Base-by-base conservation (phyloP, 2,113 vertebrate genomes). In the Hyperopisus bebe region DNA sequence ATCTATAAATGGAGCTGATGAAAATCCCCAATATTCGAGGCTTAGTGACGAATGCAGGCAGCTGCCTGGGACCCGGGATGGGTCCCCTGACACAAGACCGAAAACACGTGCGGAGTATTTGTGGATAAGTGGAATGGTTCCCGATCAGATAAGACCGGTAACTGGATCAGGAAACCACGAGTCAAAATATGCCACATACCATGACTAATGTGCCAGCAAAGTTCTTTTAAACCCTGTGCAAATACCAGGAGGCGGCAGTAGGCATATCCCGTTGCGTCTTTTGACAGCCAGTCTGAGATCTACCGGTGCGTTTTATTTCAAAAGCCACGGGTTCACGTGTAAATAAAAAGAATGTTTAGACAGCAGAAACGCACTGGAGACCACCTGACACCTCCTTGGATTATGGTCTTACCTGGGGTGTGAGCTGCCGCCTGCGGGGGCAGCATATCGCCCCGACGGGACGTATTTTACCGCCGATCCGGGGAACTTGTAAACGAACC, bases 401-500 rank as follows among this genome's bases (percentile, higher is more conserved):
- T 8, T n/a, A 51, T 31, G 19, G 17, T 17, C 90, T 74, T 90
- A 96, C 95, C 95, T 95, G 93, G 93, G 94, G 21, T 93, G 94
- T 58, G 89, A 90, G 3, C 50, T 91, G 42, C 93, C 89, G 5
- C 91, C 93, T 27, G 94, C 95, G 0, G 94, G 92, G 91, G 94
- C 94, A 1, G 90, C 88, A 87, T 92, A 93, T 90, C 93, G 94
- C 1, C 94, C 94, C 11, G 94, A 91, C 44, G 93, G 93, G 90
- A 95, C 82, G 86, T 93, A 94, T 89, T 94, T 94, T 84, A 95
- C 66, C 48, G 92, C 90, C 90, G 95, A 92, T 39, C 92, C 91
- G 3, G 95, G 94, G 88, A 95, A 94, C 89, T 90, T 94, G 93
- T 96, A 96, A 35, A 96, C 90, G 90, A 95, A 95, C 7, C 95